A percentile compares a stretch with the other conserved stretches of the same genome.
Conservation (phyloP, 2,113 vertebrate genomes). For the Forbesichthys agassizii region DNA sequence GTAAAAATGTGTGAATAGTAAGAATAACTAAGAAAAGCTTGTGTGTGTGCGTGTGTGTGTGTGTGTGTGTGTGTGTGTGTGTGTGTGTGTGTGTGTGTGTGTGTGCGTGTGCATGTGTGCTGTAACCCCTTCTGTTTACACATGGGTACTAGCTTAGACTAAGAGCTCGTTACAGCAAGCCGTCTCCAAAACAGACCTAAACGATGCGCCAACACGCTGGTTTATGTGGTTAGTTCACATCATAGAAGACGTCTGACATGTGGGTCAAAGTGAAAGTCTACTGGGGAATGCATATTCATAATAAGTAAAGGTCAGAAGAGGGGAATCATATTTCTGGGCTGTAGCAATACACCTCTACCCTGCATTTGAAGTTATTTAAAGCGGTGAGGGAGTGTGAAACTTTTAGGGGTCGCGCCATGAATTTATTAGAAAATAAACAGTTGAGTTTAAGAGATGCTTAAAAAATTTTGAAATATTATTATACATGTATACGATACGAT, state of each 20-base stretch:
- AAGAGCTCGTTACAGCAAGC: slow-evolving; percentile 2
- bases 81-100: slow-evolving; percentile 30
- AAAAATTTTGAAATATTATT: too few relatives aligned
- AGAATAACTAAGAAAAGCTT: slow-evolving; percentile 70
- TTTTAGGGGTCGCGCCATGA: too few relatives aligned
- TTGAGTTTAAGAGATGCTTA: too few relatives aligned
- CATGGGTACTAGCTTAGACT: slow-evolving; percentile 42
- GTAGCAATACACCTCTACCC: too few relatives aligned
- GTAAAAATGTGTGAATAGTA: slow-evolving; percentile 65
- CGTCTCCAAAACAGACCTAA: slow-evolving; percentile 22
- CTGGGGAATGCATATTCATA: too few relatives aligned
- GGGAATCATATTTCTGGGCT: too few relatives aligned
- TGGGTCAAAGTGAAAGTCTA: slow-evolving; percentile 17
- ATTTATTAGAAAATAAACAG: too few relatives aligned
- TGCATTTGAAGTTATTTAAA: too few relatives aligned
- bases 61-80: slow-evolving; percentile 53
- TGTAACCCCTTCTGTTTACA: not conserved
- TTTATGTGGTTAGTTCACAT: slow-evolving; percentile 28
- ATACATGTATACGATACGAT: too few relatives aligned
- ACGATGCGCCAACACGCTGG: slow-evolving; percentile 39
- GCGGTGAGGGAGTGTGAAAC: too few relatives aligned
- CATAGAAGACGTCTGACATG: slow-evolving; percentile 25
- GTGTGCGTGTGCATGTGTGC: not conserved
- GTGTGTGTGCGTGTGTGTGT: slow-evolving; percentile 25
- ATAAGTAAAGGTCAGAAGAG: too few relatives aligned